Percentiles rank a stretch among this genome's conserved stretches.
Conservation (phyloP, 2,888 invertebrate genomes). For the Chrysolina haemoptera region DNA sequence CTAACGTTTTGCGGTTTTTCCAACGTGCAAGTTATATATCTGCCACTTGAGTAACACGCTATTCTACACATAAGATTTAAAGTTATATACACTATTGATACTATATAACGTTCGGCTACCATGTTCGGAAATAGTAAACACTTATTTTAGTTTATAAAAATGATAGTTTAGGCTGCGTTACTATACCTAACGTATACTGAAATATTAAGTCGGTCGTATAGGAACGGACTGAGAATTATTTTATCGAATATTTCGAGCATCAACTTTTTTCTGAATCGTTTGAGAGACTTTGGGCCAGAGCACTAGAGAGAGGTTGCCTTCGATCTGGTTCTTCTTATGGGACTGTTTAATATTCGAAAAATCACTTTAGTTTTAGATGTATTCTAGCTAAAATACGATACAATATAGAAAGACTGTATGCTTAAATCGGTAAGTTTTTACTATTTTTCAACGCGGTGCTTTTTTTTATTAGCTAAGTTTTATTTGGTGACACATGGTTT, state of each 20-base stretch:
- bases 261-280: not conserved
- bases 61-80: constrained; percentile 64
- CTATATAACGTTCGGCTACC: constrained; percentile 55
- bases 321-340: not conserved
- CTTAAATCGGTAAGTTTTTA: constrained; percentile 61
- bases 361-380: constrained; percentile 63
- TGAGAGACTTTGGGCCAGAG: not conserved
- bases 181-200: constrained; percentile 62
- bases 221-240: constrained; percentile 1
- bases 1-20: constrained; percentile 66
- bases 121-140: constrained; percentile 59
- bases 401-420: constrained; percentile 68
- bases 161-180: constrained; percentile 61
- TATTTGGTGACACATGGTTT: constrained; percentile 70
- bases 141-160: constrained; percentile 57
- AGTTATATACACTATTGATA: constrained; percentile 65
- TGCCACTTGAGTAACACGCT: constrained; percentile 67
- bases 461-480: constrained; percentile 64
- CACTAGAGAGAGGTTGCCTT: not conserved
- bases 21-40: constrained; percentile 59
- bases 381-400: constrained; percentile 59
- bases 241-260: constrained; percentile 11
- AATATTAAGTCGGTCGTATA: constrained; percentile 39
- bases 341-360: constrained; percentile 43
- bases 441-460: constrained; percentile 63